Conservation (phyloP, 2,113 vertebrate species). For the Motacilla tschutschensis region DNA sequence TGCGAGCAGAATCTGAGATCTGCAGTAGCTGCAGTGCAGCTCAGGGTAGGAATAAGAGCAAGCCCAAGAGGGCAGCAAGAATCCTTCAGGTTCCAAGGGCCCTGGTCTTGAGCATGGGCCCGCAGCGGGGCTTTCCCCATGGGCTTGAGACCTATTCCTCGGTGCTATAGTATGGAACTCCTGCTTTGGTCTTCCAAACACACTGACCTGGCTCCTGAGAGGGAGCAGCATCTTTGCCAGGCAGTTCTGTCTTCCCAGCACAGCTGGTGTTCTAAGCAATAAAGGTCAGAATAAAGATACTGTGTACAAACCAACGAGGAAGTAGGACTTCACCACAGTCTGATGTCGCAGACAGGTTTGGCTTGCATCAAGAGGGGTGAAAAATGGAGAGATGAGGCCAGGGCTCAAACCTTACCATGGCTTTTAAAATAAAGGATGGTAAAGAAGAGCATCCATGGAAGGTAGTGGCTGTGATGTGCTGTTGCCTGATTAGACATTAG, state of each 20-base stretch:
- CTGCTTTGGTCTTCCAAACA: slow-evolving; percentile 51
- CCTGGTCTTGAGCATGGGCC: not conserved
- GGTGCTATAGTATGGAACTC: slow-evolving; percentile 34
- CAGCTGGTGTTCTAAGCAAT: slow-evolving; percentile 61
- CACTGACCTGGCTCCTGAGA: slow-evolving; percentile 8
- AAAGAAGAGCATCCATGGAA: not conserved
- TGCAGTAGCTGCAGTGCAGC: slow-evolving; percentile 9
- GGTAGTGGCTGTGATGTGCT: not conserved
- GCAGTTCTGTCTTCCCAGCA: slow-evolving; percentile 33
- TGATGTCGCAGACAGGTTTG: not conserved
- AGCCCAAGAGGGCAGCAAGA: not conserved
- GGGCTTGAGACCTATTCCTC: not conserved
- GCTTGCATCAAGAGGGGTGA: not conserved
- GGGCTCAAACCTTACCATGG: not conserved
- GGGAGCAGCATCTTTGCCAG: slow-evolving; percentile 3
- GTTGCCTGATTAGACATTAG: not conserved
- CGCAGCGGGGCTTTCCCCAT: not conserved
- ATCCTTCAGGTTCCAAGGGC: not conserved
- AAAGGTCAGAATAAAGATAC: slow-evolving; percentile 30
- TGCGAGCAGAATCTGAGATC: not conserved
- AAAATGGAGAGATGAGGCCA: not conserved
- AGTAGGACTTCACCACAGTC: not conserved
- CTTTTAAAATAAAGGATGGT: not conserved
- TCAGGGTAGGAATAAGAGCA: not conserved
- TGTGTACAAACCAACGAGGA: not conserved